Percentiles rank a stretch among this genome's conserved stretches.
Conservation (phyloP, 2,113 vertebrate genomes). For the Choloepus hoffmanni region DNA sequence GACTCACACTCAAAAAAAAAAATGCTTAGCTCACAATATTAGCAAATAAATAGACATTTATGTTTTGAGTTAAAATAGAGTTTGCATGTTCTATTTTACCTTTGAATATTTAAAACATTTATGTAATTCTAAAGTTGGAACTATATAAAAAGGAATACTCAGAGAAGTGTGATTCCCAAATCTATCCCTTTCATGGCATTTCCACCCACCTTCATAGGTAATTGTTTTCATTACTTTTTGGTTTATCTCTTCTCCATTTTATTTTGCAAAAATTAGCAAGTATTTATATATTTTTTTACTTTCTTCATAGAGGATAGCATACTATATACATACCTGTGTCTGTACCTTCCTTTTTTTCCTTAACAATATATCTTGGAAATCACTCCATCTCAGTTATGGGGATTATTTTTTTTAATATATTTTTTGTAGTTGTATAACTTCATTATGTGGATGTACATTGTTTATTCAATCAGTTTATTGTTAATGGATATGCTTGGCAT, state of each 20-base stretch:
- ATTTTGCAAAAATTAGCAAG: neutral
- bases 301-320: neutral
- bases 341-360: neutral
- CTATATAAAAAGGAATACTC: neutral
- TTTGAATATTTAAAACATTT: neutral
- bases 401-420: neutral
- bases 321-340: neutral
- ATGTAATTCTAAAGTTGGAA: neutral
- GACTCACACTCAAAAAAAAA: neutral
- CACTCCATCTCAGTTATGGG: neutral
- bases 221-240: neutral
- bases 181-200: neutral
- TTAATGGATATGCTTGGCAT: neutral
- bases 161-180: neutral
- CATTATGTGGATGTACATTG: neutral
- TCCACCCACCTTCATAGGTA: neutral
- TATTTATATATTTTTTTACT: neutral
- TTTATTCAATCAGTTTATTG: neutral
- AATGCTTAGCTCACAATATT: neutral
- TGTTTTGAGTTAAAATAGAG: neutral
- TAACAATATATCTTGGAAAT: slow-evolving; percentile 33
- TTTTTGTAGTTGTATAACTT: neutral
- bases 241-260: neutral
- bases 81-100: neutral
- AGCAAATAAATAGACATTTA: neutral